Percentiles rank a stretch among this genome's conserved stretches.
These are phyloP conservation scores for Platycheirus rosarum DNA, from an alignment of 2,888 invertebrate species.

Conservation along the genomic window DNA sequence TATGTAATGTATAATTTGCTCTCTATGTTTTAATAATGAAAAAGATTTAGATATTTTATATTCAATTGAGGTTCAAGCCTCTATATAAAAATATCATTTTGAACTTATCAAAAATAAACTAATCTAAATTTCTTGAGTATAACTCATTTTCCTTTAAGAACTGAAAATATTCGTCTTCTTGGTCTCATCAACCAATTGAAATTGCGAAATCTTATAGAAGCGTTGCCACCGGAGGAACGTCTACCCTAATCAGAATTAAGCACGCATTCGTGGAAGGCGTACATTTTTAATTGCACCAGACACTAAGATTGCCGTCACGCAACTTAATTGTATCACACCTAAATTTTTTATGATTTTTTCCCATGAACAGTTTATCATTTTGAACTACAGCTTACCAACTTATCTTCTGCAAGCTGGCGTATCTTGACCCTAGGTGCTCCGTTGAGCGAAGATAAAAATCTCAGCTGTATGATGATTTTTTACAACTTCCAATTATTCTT, in stretches of 20 bases:
- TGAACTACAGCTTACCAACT: not conserved
- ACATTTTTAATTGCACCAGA: slow-evolving; percentile 40
- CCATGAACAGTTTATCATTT: slow-evolving; percentile 20
- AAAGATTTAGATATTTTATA: too few relatives aligned
- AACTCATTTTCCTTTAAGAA: not conserved
- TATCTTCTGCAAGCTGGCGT: not conserved
- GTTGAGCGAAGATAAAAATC: slow-evolving; percentile 41
- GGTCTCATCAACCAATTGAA: not conserved
- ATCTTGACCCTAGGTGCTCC: slow-evolving; percentile 48
- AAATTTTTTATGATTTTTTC: slow-evolving; percentile 37
- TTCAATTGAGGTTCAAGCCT: too few relatives aligned
- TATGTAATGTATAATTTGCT: too few relatives aligned
- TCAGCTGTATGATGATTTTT: slow-evolving; percentile 26
- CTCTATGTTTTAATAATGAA: too few relatives aligned
- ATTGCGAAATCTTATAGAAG: slow-evolving; percentile 4
- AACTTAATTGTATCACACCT: slow-evolving; percentile 43
- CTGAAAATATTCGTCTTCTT: not conserved
- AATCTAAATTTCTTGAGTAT: too few relatives aligned
- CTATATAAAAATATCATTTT: too few relatives aligned
- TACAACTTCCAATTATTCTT: slow-evolving; percentile 35
- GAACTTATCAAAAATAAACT: too few relatives aligned
- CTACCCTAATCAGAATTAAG: slow-evolving; percentile 4
- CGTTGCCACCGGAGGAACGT: not conserved
- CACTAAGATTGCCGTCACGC: slow-evolving; percentile 25
- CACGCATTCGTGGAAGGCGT: slow-evolving; percentile 23